Evolutionary conservation across 1,140 invertebrate species (phyloP), one percentile per base, ranked within the genome.

Genomic region (Calosoma granatense): DNA sequence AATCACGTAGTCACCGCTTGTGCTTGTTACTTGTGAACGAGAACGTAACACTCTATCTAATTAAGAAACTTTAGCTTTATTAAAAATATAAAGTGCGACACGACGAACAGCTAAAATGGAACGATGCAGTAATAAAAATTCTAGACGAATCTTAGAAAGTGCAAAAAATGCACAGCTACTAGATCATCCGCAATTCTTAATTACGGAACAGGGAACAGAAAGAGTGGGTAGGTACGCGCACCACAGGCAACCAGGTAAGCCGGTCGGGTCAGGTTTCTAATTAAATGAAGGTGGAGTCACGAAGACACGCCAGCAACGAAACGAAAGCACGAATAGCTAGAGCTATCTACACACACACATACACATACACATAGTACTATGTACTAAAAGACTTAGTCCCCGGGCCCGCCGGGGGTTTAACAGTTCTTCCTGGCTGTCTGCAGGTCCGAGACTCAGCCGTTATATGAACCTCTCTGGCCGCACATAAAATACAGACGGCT

Each of bases 391-490:
- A 47, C 41, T 47, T 47, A 17, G n/a, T n/a, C 6, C 41, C 41
- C n/a, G 15, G 9, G 41, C 9, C 41, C 41, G 9, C 41, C 6
- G 9, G 41, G 41, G 41, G 41, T 47, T 47, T 47, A 47, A 47
- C 41, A 47, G 41, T 47, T 47, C 41, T 47, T 47, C 41, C 41
- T 47, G 41, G 9, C 41, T 12, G 41, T 9, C 41, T 12, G 15
- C 17, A 47, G 3, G 41, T 47, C 26, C 6, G 26, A 30, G 6
- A 30, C 26, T 4, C 6, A 30, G 14, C 4, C 17, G 41, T 47
- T 47, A 47, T 47, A 47, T 47, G 41, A 47, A 47, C 41, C 41
- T 47, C 41, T 47, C 41, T 47, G 17, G 41, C 15, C 41, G 17
- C 9, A 47, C 41, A 47, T 47, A 47, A 47, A 47, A 47, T 47